Evolutionary conservation across 2,113 vertebrate species (phyloP), one percentile per base, ranked within the genome.

Genomic region (Gymnocephalus cernua): DNA sequence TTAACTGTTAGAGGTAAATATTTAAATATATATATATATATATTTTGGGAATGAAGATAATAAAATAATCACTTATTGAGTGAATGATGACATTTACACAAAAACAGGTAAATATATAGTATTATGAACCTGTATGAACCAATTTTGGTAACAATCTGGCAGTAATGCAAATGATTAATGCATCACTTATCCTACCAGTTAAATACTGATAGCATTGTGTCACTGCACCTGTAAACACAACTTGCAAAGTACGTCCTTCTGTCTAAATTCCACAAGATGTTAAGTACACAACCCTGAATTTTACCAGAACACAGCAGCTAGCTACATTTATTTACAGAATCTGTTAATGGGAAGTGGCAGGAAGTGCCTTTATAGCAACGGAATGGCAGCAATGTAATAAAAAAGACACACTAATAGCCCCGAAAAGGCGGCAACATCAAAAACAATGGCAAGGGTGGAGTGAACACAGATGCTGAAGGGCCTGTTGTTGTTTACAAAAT

Each of bases 401-500:
- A 61, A 61, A 18, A 35, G 27, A 59, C 29, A 18, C 27, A 64
- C n/a, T 16, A 23, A 15, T 4, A 23, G 44, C 41, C n/a, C 13
- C n/a, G 4, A 15, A 23, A 47, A 48, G 8, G 54, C 7, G 18
- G 11, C 19, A 3, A 18, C 32, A 25, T 25, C 45, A 63, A 23
- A 50, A 73, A 48, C 25, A 61, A 50, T n/a, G n/a, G 38, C 9
- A 41, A 41, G 38, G 38, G 38, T 41, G 38, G 38, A 41, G 38
- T 41, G 38, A 51, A 27, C 10, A 58, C 21, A 77, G 79, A 80
- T 54, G 58, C 65, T 58, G 38, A 58, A 58, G 61, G 54, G 18
- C 14, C 35, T 53, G 14, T 41, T 15, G 41, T 48, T 64, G 67
- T 84, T 84, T 64, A 59, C 18, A 74, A 78, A 70, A 61, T 66